phyloP scores from a whole-genome alignment of 1,140 invertebrate genomes.

The Chlorops oryzae region DNA sequence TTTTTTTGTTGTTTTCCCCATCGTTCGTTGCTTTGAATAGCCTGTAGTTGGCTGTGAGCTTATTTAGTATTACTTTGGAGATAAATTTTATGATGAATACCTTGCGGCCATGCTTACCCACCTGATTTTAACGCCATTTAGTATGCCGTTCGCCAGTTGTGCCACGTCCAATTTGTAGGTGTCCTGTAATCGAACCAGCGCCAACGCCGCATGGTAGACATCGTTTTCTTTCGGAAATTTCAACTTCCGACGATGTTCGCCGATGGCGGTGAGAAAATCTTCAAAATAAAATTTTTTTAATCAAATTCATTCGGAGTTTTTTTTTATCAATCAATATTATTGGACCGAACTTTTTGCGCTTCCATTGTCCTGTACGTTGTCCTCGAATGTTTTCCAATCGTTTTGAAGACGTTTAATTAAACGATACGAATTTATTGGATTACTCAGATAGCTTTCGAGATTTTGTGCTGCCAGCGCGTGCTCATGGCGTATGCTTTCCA shows the following conservation, averaged over 20 bases:
- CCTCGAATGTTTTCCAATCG: conserved; percentile 70
- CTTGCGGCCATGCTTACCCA: no score
- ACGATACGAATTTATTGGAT: conserved; percentile 94
- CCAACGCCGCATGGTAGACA: conserved; percentile 85
- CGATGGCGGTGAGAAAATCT: conserved; percentile 69
- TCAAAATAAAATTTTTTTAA: conserved; percentile 23
- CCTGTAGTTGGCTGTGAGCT: no score
- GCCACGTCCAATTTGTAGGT: conserved; percentile 89
- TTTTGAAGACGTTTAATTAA: conserved; percentile 89
- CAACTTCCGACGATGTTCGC: conserved; percentile 57
- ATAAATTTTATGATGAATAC: no score
- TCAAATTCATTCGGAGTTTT: no score
- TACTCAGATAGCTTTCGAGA: conserved; percentile 76
- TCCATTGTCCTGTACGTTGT: conserved; percentile 20
- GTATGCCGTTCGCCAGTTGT: conserved; percentile 78
- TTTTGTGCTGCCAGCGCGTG: conserved; percentile 71
- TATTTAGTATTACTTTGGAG: no score
- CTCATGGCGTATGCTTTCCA: conserved; percentile 62
- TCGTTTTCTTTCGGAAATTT: conserved; percentile 84
- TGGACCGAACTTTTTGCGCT: no score
- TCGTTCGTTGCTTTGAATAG: no score
- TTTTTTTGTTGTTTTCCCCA: no score
- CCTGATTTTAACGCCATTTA: conserved; percentile 81
- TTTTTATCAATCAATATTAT: no score
- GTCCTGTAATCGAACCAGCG: conserved; percentile 89